Percentiles rank a stretch among this genome's conserved stretches.
Evolutionary conservation across 2,113 vertebrate species (phyloP).

Genomic region (Sylvietta virens): DNA sequence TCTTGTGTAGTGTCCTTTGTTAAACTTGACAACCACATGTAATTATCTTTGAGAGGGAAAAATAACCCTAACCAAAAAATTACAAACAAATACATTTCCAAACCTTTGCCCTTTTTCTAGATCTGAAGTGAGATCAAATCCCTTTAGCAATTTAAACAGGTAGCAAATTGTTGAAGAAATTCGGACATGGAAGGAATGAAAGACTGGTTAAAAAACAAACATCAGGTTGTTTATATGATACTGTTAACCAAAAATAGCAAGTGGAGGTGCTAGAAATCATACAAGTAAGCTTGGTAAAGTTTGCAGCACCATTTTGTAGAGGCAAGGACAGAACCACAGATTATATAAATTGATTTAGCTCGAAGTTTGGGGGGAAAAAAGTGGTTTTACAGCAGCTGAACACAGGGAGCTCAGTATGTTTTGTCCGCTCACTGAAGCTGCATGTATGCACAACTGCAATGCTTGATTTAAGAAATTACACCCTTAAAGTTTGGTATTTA

Average conservation of each 20-base stretch:
- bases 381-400: background rate
- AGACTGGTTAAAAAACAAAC: background rate
- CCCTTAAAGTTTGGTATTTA: background rate
- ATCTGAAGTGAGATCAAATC: background rate
- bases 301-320: constrained; percentile 15
- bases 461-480: background rate
- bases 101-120: background rate
- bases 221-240: constrained; percentile 2
- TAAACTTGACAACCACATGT: background rate
- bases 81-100: background rate
- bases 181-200: background rate
- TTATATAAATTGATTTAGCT: background rate
- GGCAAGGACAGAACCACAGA: background rate
- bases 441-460: background rate
- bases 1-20: background rate
- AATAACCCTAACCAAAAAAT: background rate
- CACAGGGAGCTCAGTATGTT: background rate
- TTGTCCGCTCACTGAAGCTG: background rate
- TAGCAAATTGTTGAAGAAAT: background rate
- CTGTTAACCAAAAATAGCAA: constrained; percentile 4
- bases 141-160: background rate
- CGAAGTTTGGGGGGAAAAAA: background rate
- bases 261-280: constrained; percentile 25
- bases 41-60: background rate
- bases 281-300: constrained; percentile 13